Percentiles rank a stretch among this genome's conserved stretches.
These are phyloP conservation scores for Galago senegalensis DNA, from an alignment of 2,797 vertebrate genomes.

Conservation along the genomic window DNA sequence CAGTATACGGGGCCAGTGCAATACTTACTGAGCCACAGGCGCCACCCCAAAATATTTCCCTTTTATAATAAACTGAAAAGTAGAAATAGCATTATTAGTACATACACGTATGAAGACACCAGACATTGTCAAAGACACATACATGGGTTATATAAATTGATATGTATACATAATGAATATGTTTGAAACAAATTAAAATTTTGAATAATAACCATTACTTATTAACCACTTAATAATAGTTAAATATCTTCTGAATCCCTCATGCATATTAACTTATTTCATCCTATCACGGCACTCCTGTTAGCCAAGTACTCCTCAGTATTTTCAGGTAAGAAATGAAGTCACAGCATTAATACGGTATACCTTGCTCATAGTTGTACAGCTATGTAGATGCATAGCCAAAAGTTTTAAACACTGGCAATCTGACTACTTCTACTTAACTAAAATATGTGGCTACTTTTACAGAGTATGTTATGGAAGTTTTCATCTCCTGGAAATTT, in stretches of 20 bases:
- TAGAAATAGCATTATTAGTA: not conserved
- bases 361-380: not conserved
- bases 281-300: not conserved
- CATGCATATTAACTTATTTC: not conserved
- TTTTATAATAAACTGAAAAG: conserved; percentile 35
- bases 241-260: not conserved
- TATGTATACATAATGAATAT: not conserved
- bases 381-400: not conserved
- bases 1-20: too few relatives aligned
- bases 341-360: not conserved
- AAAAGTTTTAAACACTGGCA: not conserved
- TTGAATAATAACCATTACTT: conserved; percentile 36
- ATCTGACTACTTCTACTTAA: not conserved
- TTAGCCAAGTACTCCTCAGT: not conserved
- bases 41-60: too few relatives aligned
- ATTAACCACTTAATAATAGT: not conserved
- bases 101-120: not conserved
- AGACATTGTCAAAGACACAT: not conserved
- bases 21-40: too few relatives aligned
- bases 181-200: conserved; percentile 5
- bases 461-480: not conserved
- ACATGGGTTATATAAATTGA: not conserved
- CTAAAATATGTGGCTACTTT: conserved; percentile 27
- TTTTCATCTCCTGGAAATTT: conserved; percentile 34
- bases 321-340: conserved; percentile 23